Conservation (phyloP, 2,888 invertebrate species). For the Peribatodes rhomboidaria region DNA sequence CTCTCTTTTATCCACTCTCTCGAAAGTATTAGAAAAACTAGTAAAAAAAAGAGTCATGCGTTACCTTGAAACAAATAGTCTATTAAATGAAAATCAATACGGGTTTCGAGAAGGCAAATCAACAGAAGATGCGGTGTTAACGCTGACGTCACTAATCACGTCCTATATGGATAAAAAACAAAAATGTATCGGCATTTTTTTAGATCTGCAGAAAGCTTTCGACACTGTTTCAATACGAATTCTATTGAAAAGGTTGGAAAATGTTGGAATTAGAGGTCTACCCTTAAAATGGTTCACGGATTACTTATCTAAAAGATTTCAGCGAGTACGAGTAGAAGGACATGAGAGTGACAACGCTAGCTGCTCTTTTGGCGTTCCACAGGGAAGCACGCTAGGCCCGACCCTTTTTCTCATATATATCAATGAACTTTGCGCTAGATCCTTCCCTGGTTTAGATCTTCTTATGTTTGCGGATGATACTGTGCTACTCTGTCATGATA, state of each 20-base stretch:
- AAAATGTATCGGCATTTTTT: background rate
- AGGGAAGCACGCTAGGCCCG: conserved; percentile 9
- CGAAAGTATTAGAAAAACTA: background rate
- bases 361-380: conserved; percentile 2
- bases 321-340: background rate
- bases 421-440: background rate
- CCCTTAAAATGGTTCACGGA: background rate
- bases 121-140: background rate
- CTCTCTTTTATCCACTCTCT: background rate
- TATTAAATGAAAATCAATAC: background rate
- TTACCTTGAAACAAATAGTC: background rate
- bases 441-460: background rate
- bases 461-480: conserved; percentile 22
- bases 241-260: background rate
- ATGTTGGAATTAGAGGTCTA: background rate
- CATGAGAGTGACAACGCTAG: background rate
- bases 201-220: background rate
- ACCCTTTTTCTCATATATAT: conserved; percentile 8
- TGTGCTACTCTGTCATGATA: background rate
- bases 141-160: background rate
- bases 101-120: background rate
- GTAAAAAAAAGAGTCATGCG: background rate
- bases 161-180: background rate
- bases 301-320: background rate
- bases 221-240: background rate